These are phyloP conservation scores for Pipistrellus kuhlii DNA, from an alignment of 2,797 vertebrate genomes.

Conservation along the genomic window DNA sequence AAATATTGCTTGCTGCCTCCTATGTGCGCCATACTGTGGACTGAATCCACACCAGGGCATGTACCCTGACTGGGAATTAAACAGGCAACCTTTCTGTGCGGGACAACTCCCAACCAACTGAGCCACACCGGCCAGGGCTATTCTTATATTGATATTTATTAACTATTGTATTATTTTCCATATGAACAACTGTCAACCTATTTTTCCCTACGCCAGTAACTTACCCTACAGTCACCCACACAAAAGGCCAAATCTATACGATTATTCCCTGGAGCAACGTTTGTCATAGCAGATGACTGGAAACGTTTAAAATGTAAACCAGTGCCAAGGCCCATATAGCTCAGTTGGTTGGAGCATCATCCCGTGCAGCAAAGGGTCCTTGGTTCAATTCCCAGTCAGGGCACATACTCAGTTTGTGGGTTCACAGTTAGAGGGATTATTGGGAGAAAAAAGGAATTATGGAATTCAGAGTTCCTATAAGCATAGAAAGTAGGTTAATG, in stretches of 20 bases:
- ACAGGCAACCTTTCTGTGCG: neutral
- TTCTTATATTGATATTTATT: neutral
- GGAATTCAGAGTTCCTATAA: slow-evolving; percentile 40
- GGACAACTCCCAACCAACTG: neutral
- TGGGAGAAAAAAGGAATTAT: neutral
- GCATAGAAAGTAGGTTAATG: neutral
- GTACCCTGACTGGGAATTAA: neutral
- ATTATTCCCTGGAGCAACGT: neutral
- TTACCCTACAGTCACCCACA: neutral
- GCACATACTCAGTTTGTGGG: neutral
- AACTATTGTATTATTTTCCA: neutral
- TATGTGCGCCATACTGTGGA: neutral
- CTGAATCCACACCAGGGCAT: neutral
- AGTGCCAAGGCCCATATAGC: neutral
- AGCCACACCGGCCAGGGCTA: neutral
- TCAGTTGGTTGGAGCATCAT: neutral
- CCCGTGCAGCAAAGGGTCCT: neutral
- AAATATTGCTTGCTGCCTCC: neutral
- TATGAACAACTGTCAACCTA: neutral
- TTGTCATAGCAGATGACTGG: neutral
- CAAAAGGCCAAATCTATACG: neutral
- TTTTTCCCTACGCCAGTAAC: neutral
- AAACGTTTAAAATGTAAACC: neutral
- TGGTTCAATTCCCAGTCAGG: neutral
- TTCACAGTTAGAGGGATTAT: neutral